Evolutionary conservation across 2,888 invertebrate species (phyloP).

Genomic region (Pinctada fucata): DNA sequence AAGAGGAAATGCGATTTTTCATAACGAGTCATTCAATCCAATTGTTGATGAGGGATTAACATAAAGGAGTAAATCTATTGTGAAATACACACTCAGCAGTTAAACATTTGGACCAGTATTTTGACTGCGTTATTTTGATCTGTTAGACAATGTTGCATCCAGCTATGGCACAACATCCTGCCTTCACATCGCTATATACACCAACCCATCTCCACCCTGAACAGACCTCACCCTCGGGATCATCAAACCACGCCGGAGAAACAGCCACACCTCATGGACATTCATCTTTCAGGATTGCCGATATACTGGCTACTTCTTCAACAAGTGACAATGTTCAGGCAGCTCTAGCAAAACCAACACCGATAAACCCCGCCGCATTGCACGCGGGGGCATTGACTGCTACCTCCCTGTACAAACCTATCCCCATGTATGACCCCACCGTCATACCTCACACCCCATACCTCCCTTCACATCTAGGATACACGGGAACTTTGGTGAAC

Average conservation of each 20-base stretch:
- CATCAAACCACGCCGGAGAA: conserved; percentile 21
- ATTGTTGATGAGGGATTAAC: no score
- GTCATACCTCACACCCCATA: conserved; percentile 45
- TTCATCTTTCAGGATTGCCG: conserved; percentile 61
- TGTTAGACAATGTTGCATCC: conserved; percentile 39
- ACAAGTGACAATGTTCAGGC: conserved; percentile 1
- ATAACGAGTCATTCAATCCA: no score
- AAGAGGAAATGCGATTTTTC: no score
- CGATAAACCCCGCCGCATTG: conserved; percentile 61
- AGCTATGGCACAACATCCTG: conserved; percentile 21
- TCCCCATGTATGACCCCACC: conserved; percentile 59
- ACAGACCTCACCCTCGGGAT: conserved; percentile 22
- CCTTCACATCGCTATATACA: conserved; percentile 35
- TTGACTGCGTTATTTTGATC: no score
- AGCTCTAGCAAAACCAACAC: conserved; percentile 56
- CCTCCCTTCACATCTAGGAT: conserved; percentile 25
- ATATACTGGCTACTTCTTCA: conserved; percentile 53
- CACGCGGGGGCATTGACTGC: conserved; percentile 57
- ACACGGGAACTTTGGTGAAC: conserved; percentile 32
- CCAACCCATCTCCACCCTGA: conserved; percentile 21
- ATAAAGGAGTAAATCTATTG: no score
- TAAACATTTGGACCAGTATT: no score
- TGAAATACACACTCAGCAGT: no score
- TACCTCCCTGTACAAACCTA: conserved; percentile 56
- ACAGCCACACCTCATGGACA: conserved; percentile 39